Evolutionary conservation across 2,888 invertebrate species (phyloP).

Genomic region (Orthosia gracilis): DNA sequence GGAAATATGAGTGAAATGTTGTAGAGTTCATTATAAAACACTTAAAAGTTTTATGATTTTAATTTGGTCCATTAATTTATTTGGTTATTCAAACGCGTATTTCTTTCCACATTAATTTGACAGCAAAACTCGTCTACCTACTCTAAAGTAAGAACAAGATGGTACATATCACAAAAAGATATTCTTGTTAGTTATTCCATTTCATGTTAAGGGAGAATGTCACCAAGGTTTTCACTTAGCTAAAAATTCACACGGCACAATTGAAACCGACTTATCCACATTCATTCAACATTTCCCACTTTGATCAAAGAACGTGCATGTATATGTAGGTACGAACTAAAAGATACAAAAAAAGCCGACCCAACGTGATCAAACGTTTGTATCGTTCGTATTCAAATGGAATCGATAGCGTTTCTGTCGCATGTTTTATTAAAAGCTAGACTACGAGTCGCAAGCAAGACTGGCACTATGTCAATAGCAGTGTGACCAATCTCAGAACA

Average conservation of each 20-base stretch:
- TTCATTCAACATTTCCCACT: not conserved
- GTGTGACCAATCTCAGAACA: slow-evolving; percentile 42
- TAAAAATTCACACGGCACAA: not conserved
- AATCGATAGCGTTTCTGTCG: slow-evolving; percentile 57
- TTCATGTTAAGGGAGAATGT: not conserved
- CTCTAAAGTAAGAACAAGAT: too few relatives aligned
- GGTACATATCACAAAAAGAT: not conserved
- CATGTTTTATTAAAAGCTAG: slow-evolving; percentile 61
- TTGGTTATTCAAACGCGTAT: too few relatives aligned
- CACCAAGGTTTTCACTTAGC: not conserved
- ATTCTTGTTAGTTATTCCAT: too few relatives aligned
- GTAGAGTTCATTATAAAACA: not conserved
- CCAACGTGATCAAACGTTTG: slow-evolving; percentile 21
- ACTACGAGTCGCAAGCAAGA: slow-evolving; percentile 1
- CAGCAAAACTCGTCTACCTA: too few relatives aligned
- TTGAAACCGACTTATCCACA: not conserved
- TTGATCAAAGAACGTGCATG: slow-evolving; percentile 7
- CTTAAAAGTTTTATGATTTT: not conserved
- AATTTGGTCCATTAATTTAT: too few relatives aligned
- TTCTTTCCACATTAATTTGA: too few relatives aligned
- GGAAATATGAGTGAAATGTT: slow-evolving; percentile 5
- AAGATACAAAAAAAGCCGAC: slow-evolving; percentile 18
- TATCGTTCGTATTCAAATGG: slow-evolving; percentile 41
- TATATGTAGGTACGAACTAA: not conserved
- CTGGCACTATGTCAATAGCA: not conserved